These are phyloP conservation scores for Xylota segnis DNA, from an alignment of 2,888 invertebrate species.

Conservation along the genomic window DNA sequence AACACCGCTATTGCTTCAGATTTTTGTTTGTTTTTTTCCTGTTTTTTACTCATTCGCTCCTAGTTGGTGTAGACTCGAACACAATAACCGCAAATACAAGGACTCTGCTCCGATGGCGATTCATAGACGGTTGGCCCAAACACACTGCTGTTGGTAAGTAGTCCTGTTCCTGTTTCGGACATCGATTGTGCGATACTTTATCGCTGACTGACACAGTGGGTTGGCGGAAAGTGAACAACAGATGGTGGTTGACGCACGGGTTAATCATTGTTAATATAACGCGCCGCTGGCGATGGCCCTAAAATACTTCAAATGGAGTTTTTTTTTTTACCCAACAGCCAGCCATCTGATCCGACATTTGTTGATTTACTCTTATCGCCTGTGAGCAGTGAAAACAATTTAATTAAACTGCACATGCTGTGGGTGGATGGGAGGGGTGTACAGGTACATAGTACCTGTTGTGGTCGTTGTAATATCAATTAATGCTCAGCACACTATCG, in stretches of 20 bases:
- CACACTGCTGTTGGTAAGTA: background rate
- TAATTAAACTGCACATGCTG: slow-evolving; percentile 9
- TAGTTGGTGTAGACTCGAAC: slow-evolving; percentile 6
- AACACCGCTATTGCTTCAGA: background rate
- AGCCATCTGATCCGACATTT: background rate
- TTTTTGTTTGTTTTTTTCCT: background rate
- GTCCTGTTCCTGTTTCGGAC: slow-evolving; percentile 10
- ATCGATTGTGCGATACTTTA: slow-evolving; percentile 28
- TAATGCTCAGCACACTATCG: slow-evolving; percentile 15
- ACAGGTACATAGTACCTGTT: too few species aligned
- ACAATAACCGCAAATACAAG: slow-evolving; percentile 1
- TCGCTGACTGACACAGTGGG: slow-evolving; percentile 3
- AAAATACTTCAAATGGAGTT: background rate
- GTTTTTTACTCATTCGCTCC: slow-evolving; percentile 8
- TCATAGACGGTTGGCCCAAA: slow-evolving; percentile 13
- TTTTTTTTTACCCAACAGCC: too few species aligned
- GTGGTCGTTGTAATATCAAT: slow-evolving; percentile 36
- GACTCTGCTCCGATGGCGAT: slow-evolving; percentile 18
- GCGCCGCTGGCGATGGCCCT: background rate
- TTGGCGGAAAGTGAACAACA: slow-evolving; percentile 41
- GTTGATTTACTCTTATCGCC: slow-evolving; percentile 28
- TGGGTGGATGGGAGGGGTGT: too few species aligned
- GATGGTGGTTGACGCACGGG: slow-evolving; percentile 30
- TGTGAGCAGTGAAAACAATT: slow-evolving; percentile 12
- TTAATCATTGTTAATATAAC: slow-evolving; percentile 34